A percentile compares a stretch with the other conserved stretches of the same genome.
These are phyloP conservation scores for Anthopleura xanthogrammica DNA, from an alignment of 92 coral and sea anemone genomes.

Conservation along the genomic window DNA sequence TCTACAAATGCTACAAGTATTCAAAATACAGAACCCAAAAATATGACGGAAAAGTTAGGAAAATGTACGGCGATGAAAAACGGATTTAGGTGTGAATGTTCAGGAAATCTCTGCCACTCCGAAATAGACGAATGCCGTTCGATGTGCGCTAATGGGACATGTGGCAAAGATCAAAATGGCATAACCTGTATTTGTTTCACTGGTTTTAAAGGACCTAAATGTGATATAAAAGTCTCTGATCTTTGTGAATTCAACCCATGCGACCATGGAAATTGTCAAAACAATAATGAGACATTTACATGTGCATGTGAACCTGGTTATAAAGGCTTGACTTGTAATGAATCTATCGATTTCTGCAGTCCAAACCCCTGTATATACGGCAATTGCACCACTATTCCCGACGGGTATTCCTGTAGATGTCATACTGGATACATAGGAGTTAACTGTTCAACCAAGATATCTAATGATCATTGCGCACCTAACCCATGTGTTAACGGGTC, in stretches of 20 bases:
- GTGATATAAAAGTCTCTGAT: conserved; percentile 38
- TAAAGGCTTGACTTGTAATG: conserved; percentile 47
- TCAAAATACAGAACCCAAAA: conserved; percentile 7
- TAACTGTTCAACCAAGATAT: conserved; percentile 15
- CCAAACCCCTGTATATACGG: conserved; percentile 78
- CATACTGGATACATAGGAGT: conserved; percentile 16
- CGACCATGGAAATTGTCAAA: conserved; percentile 62
- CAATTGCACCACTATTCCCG: conserved; percentile 31
- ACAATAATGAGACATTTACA: conserved; percentile 39
- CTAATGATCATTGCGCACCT: conserved; percentile 37
- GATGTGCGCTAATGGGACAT: not conserved
- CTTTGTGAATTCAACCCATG: conserved; percentile 63
- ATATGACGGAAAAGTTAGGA: not conserved
- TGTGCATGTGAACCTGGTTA: conserved; percentile 66
- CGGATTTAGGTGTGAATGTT: not conserved
- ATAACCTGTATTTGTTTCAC: conserved; percentile 52
- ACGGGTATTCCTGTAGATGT: conserved; percentile 29
- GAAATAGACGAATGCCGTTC: not conserved
- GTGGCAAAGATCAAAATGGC: not conserved
- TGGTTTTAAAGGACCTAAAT: conserved; percentile 55
- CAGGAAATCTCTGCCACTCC: not conserved
- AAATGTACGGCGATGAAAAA: not conserved
- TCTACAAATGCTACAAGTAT: not conserved
- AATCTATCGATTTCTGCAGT: conserved; percentile 33
- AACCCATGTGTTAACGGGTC: conserved; percentile 50